phyloP scores from a whole-genome alignment of 2,888 invertebrate genomes.

The Apoderus coryli region DNA sequence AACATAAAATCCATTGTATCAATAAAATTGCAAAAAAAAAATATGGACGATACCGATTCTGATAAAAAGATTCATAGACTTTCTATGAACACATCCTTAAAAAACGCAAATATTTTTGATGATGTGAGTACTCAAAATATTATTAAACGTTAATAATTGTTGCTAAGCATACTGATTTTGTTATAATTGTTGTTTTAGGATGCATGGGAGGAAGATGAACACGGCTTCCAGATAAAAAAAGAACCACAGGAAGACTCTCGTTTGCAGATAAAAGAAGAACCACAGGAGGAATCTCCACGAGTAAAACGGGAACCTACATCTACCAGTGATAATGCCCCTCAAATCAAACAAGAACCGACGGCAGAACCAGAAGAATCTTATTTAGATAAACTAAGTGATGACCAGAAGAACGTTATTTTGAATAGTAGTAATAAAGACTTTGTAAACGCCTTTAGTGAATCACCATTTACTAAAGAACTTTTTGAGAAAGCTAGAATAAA shows the following conservation, averaged over 20 bases:
- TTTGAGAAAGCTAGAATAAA: conserved; percentile 18
- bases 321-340: neutral
- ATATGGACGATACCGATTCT: too few species aligned
- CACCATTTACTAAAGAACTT: conserved; percentile 21
- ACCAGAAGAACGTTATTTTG: conserved; percentile 14
- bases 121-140: conserved; percentile 20
- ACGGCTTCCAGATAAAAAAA: conserved; percentile 5
- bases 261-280: neutral
- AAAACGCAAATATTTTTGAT: conserved; percentile 26
- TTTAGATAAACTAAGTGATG: neutral
- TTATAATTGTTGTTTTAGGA: conserved; percentile 18
- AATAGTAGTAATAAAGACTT: conserved; percentile 6
- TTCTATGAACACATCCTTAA: conserved; percentile 25
- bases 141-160: conserved; percentile 4
- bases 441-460: conserved; percentile 16
- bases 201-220: conserved; percentile 18
- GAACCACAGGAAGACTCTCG: neutral
- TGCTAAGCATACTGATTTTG: neutral
- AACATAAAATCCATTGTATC: too few species aligned
- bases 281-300: neutral
- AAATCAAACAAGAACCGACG: conserved; percentile 3
- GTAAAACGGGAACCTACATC: neutral
- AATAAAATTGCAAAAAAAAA: too few species aligned
- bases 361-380: conserved; percentile 8
- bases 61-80: too few species aligned